Evolutionary conservation across 2,888 invertebrate genomes (phyloP).

Genomic region (Drosophila mimica): DNA sequence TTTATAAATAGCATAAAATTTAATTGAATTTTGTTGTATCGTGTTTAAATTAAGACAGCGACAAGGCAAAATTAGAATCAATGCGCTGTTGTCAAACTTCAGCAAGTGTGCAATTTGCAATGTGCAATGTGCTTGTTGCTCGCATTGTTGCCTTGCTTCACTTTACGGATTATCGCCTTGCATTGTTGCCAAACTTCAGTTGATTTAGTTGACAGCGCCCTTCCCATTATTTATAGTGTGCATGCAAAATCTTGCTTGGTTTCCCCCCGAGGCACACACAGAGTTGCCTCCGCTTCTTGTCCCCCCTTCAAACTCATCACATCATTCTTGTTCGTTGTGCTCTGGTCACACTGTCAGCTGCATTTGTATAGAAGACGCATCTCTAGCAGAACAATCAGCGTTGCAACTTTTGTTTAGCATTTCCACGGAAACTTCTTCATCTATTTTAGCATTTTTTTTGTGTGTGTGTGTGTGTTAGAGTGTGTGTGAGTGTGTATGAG

Average conservation of each 20-base stretch:
- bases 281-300: neutral
- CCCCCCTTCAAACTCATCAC: neutral
- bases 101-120: neutral
- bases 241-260: constrained; percentile 3
- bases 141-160: constrained; percentile 19
- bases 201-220: neutral
- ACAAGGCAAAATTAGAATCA: neutral
- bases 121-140: neutral
- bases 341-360: constrained; percentile 52
- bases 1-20: constrained; percentile 2
- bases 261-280: neutral
- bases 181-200: constrained; percentile 33
- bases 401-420: constrained; percentile 57
- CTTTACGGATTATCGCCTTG: neutral
- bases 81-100: constrained; percentile 31
- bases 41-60: constrained; percentile 1
- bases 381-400: constrained; percentile 41
- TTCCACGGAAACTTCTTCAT: constrained; percentile 61
- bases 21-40: neutral
- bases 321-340: constrained; percentile 18
- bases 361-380: constrained; percentile 31
- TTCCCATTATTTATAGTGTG: constrained; percentile 7
- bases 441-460: constrained; percentile 45
- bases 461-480: constrained; percentile 21
- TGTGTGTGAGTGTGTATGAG: constrained; percentile 20